Base-by-base conservation (phyloP, 2,113 vertebrate species). In the Mustela nigripes region DNA sequence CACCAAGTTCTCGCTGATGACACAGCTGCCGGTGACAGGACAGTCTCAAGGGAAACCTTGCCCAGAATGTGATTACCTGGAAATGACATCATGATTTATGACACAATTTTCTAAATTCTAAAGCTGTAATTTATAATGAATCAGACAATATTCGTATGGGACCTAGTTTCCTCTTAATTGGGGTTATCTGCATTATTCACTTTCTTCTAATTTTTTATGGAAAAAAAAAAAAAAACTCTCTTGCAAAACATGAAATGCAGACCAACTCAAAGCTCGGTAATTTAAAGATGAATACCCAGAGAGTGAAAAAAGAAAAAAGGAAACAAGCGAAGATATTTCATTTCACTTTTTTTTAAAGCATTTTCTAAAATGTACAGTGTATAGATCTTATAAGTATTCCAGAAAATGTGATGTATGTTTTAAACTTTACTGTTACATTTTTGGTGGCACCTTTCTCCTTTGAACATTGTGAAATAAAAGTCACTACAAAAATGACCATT, bases 1-100 rank as follows among this genome's bases (percentile, higher is more conserved):
- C 58, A 8, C 91, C 11, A 3, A 91, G 71, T 89, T 80, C 74
- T 97, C 79, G 82, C 5, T 4, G 67, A 83, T 0, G 7, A 11
- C 50, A 85, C 98, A 98, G 98, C 98, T 98, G 98, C 74, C 69
- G n/a, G 50, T 10, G 14, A 67, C 24, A 84, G 95, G 92, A 95
- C 63, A 24, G 0, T 26, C 28, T 82, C 74, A 1, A 26, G 96
- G 96, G 97, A 97, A 82, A 16, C 63, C 73, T 1, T 1, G 98
- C 96, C 91, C n/a, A 28, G 74, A 92, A 33, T 80, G 78, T 63
- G 98, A 98, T 98, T 98, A 79, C 98, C n/a, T 97, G 90, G 76
- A 98, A 97, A 50, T 98, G 99, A 98, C 98, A 98, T 97, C 96
- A 85, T 79, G 33, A 98, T 98, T 98, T 96, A 96, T 83, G 91